Evolutionary conservation across 2,797 vertebrate genomes (phyloP).

Genomic region (Thripadectes ignobilis): DNA sequence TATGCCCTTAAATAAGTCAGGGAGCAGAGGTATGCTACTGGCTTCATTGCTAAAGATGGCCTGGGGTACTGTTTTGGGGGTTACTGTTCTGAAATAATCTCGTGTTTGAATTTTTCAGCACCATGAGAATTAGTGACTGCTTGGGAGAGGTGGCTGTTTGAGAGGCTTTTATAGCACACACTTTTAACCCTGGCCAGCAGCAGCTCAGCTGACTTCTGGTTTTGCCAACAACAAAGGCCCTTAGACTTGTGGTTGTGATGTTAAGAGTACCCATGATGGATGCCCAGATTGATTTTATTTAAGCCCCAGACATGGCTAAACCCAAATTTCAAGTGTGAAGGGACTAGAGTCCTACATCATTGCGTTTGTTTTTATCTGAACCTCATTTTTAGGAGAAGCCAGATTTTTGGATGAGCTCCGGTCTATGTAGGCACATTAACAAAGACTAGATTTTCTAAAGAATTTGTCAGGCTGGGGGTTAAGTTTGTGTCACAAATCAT

Average conservation of each 20-base stretch:
- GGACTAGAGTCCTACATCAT: not conserved
- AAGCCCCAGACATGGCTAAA: not conserved
- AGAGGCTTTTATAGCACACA: not conserved
- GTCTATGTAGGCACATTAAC: not conserved
- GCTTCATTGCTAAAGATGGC: conserved; percentile 11
- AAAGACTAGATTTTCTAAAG: not conserved
- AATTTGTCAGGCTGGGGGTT: not conserved
- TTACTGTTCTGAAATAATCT: not conserved
- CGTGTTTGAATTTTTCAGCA: not conserved
- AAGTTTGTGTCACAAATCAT: not conserved
- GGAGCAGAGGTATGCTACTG: not conserved
- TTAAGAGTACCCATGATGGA: not conserved
- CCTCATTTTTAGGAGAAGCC: not conserved
- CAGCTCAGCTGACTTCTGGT: not conserved
- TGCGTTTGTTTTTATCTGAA: not conserved
- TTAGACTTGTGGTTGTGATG: not conserved
- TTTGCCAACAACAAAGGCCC: not conserved
- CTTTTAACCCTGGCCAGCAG: not conserved
- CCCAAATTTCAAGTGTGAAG: not conserved
- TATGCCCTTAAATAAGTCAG: not conserved
- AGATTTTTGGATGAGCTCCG: not conserved
- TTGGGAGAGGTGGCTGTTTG: not conserved
- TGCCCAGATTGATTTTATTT: not conserved
- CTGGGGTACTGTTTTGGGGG: not conserved
- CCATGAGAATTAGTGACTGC: not conserved